Conservation (phyloP, 2,888 invertebrate species). For the Agrochola circellaris region DNA sequence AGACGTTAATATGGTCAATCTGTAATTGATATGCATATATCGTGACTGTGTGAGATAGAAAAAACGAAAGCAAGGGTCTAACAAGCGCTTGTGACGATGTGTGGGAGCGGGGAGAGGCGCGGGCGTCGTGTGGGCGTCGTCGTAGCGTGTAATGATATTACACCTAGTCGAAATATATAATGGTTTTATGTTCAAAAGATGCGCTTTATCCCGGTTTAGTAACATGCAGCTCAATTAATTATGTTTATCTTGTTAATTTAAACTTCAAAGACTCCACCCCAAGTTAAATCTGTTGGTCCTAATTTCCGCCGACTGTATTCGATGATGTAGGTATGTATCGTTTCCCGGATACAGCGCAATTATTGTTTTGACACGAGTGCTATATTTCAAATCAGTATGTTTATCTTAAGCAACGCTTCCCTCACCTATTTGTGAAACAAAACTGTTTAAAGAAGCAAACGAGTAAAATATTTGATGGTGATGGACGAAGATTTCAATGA, state of each 20-base stretch:
- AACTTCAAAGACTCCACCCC: not conserved
- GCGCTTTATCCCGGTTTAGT: slow-evolving; percentile 7
- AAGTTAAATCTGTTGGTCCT: not conserved
- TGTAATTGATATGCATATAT: slow-evolving; percentile 54
- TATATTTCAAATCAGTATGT: slow-evolving; percentile 15
- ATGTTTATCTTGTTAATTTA: slow-evolving; percentile 18
- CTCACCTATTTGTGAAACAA: slow-evolving; percentile 17
- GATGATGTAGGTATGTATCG: not conserved
- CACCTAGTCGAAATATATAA: slow-evolving; percentile 46
- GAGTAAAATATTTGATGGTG: slow-evolving; percentile 23
- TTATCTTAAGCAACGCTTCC: slow-evolving; percentile 20
- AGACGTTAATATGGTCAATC: slow-evolving; percentile 29
- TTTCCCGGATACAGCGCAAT: slow-evolving; percentile 33
- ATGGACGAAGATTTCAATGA: slow-evolving; percentile 36
- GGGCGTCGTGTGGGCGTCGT: slow-evolving; percentile 65
- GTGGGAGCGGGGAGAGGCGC: slow-evolving; percentile 58
- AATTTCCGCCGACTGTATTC: slow-evolving; percentile 7
- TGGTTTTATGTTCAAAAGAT: slow-evolving; percentile 28
- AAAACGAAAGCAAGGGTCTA: slow-evolving; percentile 61
- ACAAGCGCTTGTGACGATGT: slow-evolving; percentile 45
- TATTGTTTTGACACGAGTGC: slow-evolving; percentile 31
- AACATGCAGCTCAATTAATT: slow-evolving; percentile 18
- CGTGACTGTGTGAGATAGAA: slow-evolving; percentile 51
- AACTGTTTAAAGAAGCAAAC: slow-evolving; percentile 27
- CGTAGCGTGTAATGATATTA: slow-evolving; percentile 41